Percentiles rank a stretch among this genome's conserved stretches.
Conservation (phyloP, 1,140 invertebrate genomes). For the Cotesia glomerata region DNA sequence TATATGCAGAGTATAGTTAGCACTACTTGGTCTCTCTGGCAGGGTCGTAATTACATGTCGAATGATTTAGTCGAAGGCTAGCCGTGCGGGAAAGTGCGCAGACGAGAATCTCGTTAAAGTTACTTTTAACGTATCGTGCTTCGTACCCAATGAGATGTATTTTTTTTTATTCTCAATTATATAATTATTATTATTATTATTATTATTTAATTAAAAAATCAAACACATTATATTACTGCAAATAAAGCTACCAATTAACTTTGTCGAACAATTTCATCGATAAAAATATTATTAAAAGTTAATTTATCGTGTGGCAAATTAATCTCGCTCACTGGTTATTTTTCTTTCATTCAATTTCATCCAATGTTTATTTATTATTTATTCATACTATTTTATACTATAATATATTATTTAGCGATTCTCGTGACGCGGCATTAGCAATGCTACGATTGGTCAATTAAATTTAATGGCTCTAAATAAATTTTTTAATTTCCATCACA, state of each 20-base stretch:
- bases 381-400: too few species aligned
- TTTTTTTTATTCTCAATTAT: neutral
- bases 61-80: neutral
- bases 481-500: too few species aligned
- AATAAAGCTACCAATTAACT: too few species aligned
- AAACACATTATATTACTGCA: neutral
- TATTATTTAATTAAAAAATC: neutral
- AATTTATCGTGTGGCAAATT: neutral
- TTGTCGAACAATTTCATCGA: neutral
- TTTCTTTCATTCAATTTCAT: too few species aligned
- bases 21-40: neutral
- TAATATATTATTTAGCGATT: too few species aligned
- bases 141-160: neutral
- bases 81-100: neutral
- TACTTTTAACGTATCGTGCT: neutral
- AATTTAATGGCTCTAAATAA: too few species aligned
- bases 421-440: too few species aligned
- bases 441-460: too few species aligned
- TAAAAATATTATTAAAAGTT: neutral
- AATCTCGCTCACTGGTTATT: too few species aligned
- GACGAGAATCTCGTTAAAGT: slow-evolving; percentile 6
- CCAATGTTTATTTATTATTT: too few species aligned
- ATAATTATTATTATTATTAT: neutral
- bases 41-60: slow-evolving; percentile 14
- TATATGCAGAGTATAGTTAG: too few species aligned